These are phyloP conservation scores for Heliconius eleuchia DNA, from an alignment of 1,140 invertebrate species.

Conservation along the genomic window DNA sequence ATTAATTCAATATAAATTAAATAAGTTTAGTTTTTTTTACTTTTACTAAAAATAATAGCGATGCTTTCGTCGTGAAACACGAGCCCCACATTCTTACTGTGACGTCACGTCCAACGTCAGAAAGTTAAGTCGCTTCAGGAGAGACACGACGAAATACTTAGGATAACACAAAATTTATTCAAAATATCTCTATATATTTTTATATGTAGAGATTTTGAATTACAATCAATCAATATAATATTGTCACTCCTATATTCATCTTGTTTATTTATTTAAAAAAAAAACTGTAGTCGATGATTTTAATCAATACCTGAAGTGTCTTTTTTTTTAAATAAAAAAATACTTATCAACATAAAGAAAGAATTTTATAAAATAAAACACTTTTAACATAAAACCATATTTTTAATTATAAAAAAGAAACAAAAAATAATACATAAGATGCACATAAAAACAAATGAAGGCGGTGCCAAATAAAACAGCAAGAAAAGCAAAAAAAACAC, in stretches of 20 bases:
- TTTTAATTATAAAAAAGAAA: background rate
- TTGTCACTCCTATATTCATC: background rate
- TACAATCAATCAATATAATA: background rate
- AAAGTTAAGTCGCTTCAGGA: constrained; percentile 27
- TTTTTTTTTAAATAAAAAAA: background rate
- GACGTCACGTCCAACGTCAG: constrained; percentile 34
- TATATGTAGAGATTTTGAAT: background rate
- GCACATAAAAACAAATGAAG: background rate
- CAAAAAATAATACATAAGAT: background rate
- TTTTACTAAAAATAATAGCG: constrained; percentile 7
- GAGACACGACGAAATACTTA: constrained; percentile 15
- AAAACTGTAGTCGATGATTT: background rate
- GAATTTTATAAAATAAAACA: background rate
- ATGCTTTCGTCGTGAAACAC: constrained; percentile 13
- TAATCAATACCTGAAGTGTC: background rate
- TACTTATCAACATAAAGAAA: background rate
- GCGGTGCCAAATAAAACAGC: background rate
- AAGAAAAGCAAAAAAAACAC: background rate
- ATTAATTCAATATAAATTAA: too few relatives aligned
- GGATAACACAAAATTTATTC: background rate
- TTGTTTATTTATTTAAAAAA: background rate
- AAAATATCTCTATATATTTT: background rate
- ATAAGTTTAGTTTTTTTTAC: background rate
- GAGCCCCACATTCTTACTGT: constrained; percentile 18
- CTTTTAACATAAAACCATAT: background rate